phyloP scores from a whole-genome alignment of 1,140 invertebrate genomes.

The Megalonaias nervosa region DNA sequence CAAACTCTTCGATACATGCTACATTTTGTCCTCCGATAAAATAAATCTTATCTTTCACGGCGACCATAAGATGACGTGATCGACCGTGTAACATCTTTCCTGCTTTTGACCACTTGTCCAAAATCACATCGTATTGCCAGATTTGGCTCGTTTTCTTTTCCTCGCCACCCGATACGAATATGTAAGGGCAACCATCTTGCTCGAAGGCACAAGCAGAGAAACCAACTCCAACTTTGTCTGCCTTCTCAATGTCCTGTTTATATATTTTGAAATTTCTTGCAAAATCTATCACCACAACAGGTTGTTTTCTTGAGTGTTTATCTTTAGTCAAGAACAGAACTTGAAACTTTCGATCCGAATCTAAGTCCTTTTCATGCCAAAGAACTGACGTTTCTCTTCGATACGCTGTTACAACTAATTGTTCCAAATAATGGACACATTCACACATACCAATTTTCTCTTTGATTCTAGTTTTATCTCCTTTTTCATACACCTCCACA shows the following conservation, averaged over 20 bases:
- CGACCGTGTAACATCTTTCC: conserved; percentile 25
- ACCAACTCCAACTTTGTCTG: conserved; percentile 10
- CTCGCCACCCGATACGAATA: conserved; percentile 16
- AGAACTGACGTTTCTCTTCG: conserved; percentile 17
- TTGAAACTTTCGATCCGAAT: conserved; percentile 16
- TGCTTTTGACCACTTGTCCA: conserved; percentile 24
- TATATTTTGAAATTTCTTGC: conserved; percentile 11
- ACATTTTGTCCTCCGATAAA: conserved; percentile 24
- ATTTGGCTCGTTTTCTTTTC: neutral
- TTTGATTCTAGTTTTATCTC: conserved; percentile 10
- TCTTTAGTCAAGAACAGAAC: conserved; percentile 10
- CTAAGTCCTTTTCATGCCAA: conserved; percentile 13
- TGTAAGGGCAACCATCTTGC: conserved; percentile 14
- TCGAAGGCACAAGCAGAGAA: conserved; percentile 24
- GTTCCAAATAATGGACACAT: conserved; percentile 10
- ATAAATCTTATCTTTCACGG: neutral
- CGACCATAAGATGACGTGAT: conserved; percentile 23
- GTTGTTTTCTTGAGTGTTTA: conserved; percentile 7
- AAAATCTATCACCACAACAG: conserved; percentile 24
- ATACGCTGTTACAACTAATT: conserved; percentile 6
- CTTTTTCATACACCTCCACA: conserved; percentile 8
- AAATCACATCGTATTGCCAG: conserved; percentile 28
- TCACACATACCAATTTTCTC: conserved; percentile 14
- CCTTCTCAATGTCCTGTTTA: conserved; percentile 11
- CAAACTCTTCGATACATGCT: conserved; percentile 29